A percentile compares a stretch with the other conserved stretches of the same genome.
Conservation (phyloP, 1,140 invertebrate species). For the Brachionus rubens region DNA sequence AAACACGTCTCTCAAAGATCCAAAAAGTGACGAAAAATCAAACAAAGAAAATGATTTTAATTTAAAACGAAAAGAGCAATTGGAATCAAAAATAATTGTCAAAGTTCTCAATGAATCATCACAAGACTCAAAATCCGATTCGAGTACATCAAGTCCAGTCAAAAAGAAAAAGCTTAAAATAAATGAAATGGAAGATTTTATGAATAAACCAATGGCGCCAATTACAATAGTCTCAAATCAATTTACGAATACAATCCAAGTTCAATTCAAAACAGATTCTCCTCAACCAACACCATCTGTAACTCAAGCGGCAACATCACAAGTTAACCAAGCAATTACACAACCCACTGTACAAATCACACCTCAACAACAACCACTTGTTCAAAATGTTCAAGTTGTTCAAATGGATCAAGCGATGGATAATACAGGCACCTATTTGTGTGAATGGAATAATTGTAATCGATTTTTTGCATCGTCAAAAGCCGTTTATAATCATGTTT, state of each 20-base stretch:
- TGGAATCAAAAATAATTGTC: background rate
- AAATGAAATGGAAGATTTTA: slow-evolving; percentile 39
- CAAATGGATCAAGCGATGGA: background rate
- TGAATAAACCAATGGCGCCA: slow-evolving; percentile 22
- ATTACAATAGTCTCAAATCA: slow-evolving; percentile 36
- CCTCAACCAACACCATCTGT: background rate
- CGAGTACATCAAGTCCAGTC: background rate
- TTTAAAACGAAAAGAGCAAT: slow-evolving; percentile 13
- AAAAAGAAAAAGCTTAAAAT: slow-evolving; percentile 39
- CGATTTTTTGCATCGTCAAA: slow-evolving; percentile 56
- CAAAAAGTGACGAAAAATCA: slow-evolving; percentile 13
- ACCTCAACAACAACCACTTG: background rate
- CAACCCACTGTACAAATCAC: background rate
- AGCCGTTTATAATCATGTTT: slow-evolving; percentile 54
- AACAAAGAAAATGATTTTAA: slow-evolving; percentile 18
- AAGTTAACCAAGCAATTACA: background rate
- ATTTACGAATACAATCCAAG: background rate
- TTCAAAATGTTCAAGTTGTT: background rate
- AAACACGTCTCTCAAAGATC: background rate
- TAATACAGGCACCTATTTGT: slow-evolving; percentile 50
- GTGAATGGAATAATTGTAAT: slow-evolving; percentile 58
- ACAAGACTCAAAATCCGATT: slow-evolving; percentile 5
- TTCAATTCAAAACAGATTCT: slow-evolving; percentile 12
- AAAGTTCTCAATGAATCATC: slow-evolving; percentile 1
- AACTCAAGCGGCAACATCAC: background rate